Conservation (phyloP, 2,888 invertebrate genomes). For the Copidosoma aretas region DNA sequence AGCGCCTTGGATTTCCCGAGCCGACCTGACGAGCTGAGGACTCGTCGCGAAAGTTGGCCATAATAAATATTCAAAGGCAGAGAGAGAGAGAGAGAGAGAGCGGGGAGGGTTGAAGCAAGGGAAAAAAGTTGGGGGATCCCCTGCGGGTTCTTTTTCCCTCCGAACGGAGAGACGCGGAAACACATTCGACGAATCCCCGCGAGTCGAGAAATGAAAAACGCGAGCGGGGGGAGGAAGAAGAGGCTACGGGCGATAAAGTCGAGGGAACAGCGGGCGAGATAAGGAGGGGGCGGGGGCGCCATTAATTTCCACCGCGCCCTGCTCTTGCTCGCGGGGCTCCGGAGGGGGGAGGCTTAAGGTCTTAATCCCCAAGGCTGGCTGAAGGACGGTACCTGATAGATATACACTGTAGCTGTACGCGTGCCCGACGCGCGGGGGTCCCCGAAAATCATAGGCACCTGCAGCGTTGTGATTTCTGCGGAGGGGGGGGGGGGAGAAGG, state of each 20-base stretch:
- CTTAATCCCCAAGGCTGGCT: slow-evolving; percentile 41
- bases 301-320: slow-evolving; percentile 42
- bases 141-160: too few relatives aligned
- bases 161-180: background rate
- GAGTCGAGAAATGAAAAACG: slow-evolving; percentile 17
- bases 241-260: slow-evolving; percentile 12
- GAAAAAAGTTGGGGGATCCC: background rate
- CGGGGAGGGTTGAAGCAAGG: background rate
- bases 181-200: background rate
- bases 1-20: slow-evolving; percentile 5
- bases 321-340: background rate
- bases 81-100: background rate
- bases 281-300: slow-evolving; percentile 40
- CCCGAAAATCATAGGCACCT: too few relatives aligned
- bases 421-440: background rate
- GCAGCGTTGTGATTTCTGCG: background rate
- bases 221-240: slow-evolving; percentile 22
- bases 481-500: slow-evolving; percentile 4
- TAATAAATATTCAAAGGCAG: slow-evolving; percentile 32
- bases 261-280: slow-evolving; percentile 3
- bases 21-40: slow-evolving; percentile 10
- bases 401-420: slow-evolving; percentile 8
- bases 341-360: slow-evolving; percentile 39
- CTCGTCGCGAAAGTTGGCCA: slow-evolving; percentile 2
- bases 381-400: slow-evolving; percentile 43